Evolutionary conservation across 2,888 invertebrate species (phyloP), one percentile per base, ranked within the genome.

Genomic region (Altica lythri): DNA sequence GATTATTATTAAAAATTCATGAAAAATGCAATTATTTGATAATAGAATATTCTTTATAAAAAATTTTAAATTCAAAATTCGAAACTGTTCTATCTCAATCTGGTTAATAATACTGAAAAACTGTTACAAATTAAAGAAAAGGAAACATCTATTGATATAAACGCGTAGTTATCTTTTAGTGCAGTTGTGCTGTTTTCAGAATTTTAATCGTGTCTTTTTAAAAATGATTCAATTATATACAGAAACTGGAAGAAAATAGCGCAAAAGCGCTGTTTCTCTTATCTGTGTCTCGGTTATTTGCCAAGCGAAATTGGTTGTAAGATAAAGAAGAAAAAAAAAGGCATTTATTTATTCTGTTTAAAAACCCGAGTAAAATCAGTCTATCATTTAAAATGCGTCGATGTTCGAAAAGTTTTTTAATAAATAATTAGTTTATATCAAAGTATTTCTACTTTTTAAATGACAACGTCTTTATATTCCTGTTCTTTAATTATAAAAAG

Each of bases 211-310:
- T 14, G 19, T 45, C 40, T 52, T 45, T 44, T 46, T 19, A 30
- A 46, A 45, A 52, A 46, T 52, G 45, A 52, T 52, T 52, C 38
- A 46, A 52, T 52, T 52, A 46, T 27, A 38, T 19, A 40, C 38
- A 30, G 46, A 37, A 52, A 38, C 30, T 13, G 30, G 30, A 30
- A 30, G 30, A 30, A 30, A 30, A 34, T 9, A 4, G 12, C 12
- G 10, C 8, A 4, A 9, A 30, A 30, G 9, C 3, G 30, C 30
- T 30, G 30, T 30, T 30, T 30, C 30, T 9, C 30, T 30, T 12
- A 12, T 2, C 30, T 12, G 4, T 4, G 30, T 30, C 30, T 30
- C 30, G 30, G 30, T 30, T 30, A 10, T 30, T 30, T 30, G 12
- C 30, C 10, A 30, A 30, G 8, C 10, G 12, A 10, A 9, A 30